These are phyloP conservation scores for Entomyzon cyanotis DNA, from an alignment of 2,113 vertebrate genomes.

Conservation along the genomic window DNA sequence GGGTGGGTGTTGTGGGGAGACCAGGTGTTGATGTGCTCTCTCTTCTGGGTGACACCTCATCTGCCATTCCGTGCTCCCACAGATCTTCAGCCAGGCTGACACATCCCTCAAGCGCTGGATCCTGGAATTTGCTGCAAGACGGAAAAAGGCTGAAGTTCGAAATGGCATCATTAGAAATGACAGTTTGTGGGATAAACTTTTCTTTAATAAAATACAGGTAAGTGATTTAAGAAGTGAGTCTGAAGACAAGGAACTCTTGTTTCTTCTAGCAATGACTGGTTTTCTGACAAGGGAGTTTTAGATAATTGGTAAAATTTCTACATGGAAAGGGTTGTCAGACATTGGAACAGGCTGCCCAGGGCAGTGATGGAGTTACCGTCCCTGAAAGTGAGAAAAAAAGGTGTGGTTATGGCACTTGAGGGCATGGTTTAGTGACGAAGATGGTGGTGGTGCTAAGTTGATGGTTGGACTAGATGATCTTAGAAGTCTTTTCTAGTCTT, in stretches of 20 bases:
- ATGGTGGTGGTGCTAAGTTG: background rate
- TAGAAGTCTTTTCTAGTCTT: background rate
- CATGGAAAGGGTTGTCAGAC: background rate
- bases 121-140: constrained; percentile 77
- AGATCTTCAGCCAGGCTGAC: constrained; percentile 84
- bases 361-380: background rate
- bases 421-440: background rate
- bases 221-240: background rate
- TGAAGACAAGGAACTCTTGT: background rate
- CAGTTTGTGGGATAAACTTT: constrained; percentile 82
- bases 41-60: background rate
- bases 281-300: background rate
- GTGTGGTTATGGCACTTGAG: background rate
- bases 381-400: background rate
- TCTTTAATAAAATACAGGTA: constrained; percentile 85
- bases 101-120: constrained; percentile 80
- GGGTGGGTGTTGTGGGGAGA: rapidly evolving
- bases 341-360: background rate
- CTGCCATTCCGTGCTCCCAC: background rate
- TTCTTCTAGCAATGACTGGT: background rate
- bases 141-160: constrained; percentile 80
- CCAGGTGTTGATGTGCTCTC: background rate
- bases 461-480: background rate
- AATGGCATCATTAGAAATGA: constrained; percentile 80
- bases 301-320: background rate